These are phyloP conservation scores for Drosophila virilis DNA, from an alignment of 1,140 invertebrate genomes.

Conservation along the genomic window DNA sequence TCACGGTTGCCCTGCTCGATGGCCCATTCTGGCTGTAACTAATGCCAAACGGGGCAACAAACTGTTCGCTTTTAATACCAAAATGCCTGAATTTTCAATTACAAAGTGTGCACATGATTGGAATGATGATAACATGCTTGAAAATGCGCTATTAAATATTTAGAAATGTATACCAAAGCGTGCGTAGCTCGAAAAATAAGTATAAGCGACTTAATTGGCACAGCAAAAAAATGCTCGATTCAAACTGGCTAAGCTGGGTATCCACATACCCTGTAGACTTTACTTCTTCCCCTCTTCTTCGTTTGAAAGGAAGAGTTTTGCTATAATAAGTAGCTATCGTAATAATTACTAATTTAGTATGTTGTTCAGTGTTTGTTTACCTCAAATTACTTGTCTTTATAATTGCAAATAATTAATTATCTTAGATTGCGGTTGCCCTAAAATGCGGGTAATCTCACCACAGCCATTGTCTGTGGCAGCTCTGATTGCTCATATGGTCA, in stretches of 20 bases:
- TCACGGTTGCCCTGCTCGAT: background rate
- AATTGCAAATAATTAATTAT: background rate
- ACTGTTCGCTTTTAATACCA: slow-evolving; percentile 64
- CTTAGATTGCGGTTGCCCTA: slow-evolving; percentile 18
- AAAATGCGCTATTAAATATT: slow-evolving; percentile 61
- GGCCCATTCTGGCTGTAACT: slow-evolving; percentile 36
- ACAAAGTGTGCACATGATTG: slow-evolving; percentile 62
- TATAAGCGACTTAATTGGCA: background rate
- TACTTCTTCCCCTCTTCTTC: no score
- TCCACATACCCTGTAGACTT: background rate
- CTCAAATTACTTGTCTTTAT: no score
- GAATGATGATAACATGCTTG: slow-evolving; percentile 36
- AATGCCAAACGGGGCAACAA: slow-evolving; percentile 61
- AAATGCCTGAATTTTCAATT: slow-evolving; percentile 73
- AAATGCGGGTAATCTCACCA: background rate
- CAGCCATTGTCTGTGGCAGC: slow-evolving; percentile 5
- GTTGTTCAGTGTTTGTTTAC: no score
- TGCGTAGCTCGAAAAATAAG: background rate
- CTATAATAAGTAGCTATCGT: no score
- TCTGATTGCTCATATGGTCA: slow-evolving; percentile 16
- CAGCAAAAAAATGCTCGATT: background rate
- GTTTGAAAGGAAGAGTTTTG: no score
- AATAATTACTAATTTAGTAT: no score
- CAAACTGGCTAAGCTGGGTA: background rate
- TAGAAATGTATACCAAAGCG: slow-evolving; percentile 37